These are phyloP conservation scores for Echinops telfairi DNA, from an alignment of 2,113 vertebrate species.

Conservation along the genomic window DNA sequence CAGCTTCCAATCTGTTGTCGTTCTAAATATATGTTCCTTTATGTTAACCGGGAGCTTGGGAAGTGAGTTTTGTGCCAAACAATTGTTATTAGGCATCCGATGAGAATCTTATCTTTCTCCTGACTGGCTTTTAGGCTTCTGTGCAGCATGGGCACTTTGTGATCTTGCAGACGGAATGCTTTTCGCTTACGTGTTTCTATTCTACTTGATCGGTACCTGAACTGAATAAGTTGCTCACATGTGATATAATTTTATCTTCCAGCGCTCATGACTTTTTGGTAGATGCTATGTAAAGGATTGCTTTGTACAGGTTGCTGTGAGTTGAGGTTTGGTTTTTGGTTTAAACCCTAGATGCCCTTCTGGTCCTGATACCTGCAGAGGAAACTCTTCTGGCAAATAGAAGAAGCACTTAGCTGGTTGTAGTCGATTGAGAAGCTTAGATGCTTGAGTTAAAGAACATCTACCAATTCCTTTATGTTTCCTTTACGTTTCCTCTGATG, in stretches of 20 bases:
- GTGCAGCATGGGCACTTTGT: neutral
- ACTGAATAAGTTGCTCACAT: neutral
- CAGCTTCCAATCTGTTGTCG: constrained; percentile 64
- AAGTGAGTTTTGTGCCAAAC: constrained; percentile 60
- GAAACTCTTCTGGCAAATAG: neutral
- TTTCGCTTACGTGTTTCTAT: neutral
- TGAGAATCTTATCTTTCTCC: constrained; percentile 1
- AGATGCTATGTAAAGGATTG: neutral
- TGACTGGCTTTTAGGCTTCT: neutral
- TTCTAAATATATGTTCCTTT: constrained; percentile 78
- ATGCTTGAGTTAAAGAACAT: neutral
- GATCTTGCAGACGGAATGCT: neutral
- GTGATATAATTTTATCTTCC: constrained; percentile 6
- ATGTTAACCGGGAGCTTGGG: constrained; percentile 68
- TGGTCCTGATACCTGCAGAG: neutral
- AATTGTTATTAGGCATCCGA: constrained; percentile 17
- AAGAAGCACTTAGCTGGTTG: neutral
- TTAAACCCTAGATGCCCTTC: neutral
- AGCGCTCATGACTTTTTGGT: neutral
- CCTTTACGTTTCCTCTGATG: neutral
- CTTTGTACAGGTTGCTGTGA: neutral
- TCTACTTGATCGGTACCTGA: neutral
- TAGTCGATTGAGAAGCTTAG: neutral
- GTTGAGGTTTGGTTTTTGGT: no score
- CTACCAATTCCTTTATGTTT: neutral